Percentiles rank a stretch among this genome's conserved stretches.
Conservation (phyloP, 2,888 invertebrate genomes). For the Epicampocera succincta region DNA sequence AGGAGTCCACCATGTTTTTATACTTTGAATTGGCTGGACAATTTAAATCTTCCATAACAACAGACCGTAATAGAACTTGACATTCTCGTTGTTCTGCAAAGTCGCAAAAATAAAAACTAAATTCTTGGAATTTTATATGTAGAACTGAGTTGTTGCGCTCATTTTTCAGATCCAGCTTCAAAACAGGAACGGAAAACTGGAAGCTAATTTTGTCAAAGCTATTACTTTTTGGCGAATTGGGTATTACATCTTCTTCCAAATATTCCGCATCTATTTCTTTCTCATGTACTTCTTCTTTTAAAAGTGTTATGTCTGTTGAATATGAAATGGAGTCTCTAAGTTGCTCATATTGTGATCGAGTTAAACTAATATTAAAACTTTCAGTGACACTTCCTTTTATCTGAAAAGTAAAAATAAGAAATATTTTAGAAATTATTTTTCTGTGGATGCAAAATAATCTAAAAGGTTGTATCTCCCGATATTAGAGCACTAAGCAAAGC, state of each 20-base stretch:
- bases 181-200: slow-evolving; percentile 87
- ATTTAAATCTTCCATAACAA: slow-evolving; percentile 94
- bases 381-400: slow-evolving; percentile 91
- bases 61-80: slow-evolving; percentile 90
- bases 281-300: slow-evolving; percentile 5
- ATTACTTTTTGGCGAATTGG: not conserved
- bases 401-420: slow-evolving; percentile 75
- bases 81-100: slow-evolving; percentile 84
- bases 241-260: not conserved
- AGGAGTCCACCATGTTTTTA: slow-evolving; percentile 91
- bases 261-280: not conserved
- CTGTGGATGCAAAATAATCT: too few species aligned
- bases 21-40: slow-evolving; percentile 90
- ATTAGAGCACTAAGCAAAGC: too few species aligned
- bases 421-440: not conserved
- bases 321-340: slow-evolving; percentile 87
- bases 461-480: too few species aligned
- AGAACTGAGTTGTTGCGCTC: slow-evolving; percentile 90
- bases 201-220: slow-evolving; percentile 79
- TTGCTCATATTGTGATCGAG: slow-evolving; percentile 94
- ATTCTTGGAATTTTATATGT: slow-evolving; percentile 91
- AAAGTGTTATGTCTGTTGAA: slow-evolving; percentile 69
- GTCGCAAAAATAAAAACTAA: slow-evolving; percentile 87
- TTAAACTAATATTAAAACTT: slow-evolving; percentile 91
- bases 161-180: slow-evolving; percentile 89